Evolutionary conservation across 1,140 invertebrate species (phyloP).

Genomic region (Oryctes rhinoceros): DNA sequence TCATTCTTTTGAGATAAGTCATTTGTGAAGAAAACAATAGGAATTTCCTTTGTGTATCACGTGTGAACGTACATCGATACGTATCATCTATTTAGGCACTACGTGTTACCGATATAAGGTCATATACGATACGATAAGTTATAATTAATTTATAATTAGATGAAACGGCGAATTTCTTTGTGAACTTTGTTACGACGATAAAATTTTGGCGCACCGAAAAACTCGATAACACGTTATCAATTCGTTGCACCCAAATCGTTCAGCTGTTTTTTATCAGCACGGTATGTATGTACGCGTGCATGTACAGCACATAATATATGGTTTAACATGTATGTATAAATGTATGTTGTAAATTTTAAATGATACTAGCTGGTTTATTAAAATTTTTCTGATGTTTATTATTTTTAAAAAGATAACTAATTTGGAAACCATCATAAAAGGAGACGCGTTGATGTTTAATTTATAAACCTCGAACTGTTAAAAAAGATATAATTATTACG

Average conservation of each 20-base stretch:
- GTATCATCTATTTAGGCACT: not conserved
- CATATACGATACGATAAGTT: not conserved
- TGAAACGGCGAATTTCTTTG: not conserved
- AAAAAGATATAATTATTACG: no score
- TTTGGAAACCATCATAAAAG: no score
- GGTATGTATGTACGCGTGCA: not conserved
- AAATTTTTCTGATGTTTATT: no score
- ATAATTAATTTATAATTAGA: conserved; percentile 14
- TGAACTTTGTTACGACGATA: conserved; percentile 28
- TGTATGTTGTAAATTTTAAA: no score
- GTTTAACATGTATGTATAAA: not conserved
- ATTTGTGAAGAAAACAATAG: not conserved
- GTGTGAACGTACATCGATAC: not conserved
- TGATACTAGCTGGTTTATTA: no score
- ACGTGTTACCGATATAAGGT: conserved; percentile 17
- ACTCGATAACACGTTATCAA: conserved; percentile 14
- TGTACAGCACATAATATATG: not conserved
- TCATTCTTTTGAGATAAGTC: not conserved
- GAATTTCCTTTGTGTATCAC: conserved; percentile 31
- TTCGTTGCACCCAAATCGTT: conserved; percentile 30
- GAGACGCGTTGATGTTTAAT: no score
- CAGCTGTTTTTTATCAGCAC: conserved; percentile 28
- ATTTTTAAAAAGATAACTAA: no score
- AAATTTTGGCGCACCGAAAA: conserved; percentile 32
- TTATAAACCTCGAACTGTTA: no score